Percentiles rank a stretch among this genome's conserved stretches.
Conservation (phyloP, 2,888 invertebrate genomes). For the Chydorus sphaericus region DNA sequence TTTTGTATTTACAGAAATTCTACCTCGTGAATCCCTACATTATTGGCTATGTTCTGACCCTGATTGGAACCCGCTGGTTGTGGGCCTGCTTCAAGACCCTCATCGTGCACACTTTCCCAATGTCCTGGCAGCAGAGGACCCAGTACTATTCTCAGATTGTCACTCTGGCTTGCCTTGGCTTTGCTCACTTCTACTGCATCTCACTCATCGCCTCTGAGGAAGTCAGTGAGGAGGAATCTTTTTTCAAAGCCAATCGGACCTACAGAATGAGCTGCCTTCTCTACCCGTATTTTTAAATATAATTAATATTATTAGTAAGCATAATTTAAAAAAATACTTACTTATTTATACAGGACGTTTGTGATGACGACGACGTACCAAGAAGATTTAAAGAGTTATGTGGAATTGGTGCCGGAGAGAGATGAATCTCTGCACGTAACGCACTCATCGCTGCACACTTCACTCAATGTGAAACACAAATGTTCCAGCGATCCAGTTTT, state of each 20-base stretch:
- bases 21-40: constrained; percentile 83
- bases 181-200: background rate
- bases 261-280: constrained; percentile 11
- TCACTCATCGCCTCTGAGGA: background rate
- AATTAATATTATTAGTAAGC: constrained; percentile 11
- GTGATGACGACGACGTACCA: constrained; percentile 34
- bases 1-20: constrained; percentile 59
- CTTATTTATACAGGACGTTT: constrained; percentile 46
- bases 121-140: constrained; percentile 14
- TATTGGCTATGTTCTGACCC: constrained; percentile 63
- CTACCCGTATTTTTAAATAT: constrained; percentile 7
- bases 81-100: constrained; percentile 38
- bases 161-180: background rate
- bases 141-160: background rate
- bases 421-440: background rate
- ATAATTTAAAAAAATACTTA: constrained; percentile 24
- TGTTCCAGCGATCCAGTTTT: background rate
- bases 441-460: background rate
- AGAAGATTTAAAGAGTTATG: background rate
- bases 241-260: background rate
- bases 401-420: background rate
- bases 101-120: constrained; percentile 28
- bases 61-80: constrained; percentile 64
- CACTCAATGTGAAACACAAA: background rate
- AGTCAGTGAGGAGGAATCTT: background rate